Evolutionary conservation across 2,113 vertebrate genomes (phyloP).

Genomic region (Hemichromis elongatus): DNA sequence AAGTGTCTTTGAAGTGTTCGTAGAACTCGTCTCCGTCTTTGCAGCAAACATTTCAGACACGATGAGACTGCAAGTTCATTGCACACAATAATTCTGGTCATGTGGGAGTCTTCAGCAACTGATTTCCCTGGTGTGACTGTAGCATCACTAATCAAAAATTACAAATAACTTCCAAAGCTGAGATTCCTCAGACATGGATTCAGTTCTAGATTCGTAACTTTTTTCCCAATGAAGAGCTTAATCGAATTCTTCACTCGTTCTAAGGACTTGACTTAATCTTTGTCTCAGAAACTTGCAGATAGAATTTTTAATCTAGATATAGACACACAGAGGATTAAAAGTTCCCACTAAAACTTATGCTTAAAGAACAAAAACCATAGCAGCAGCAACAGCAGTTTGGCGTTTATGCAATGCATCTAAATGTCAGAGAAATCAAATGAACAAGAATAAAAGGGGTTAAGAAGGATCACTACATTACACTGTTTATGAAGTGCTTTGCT

Average conservation of each 20-base stretch:
- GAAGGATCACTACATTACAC: not conserved
- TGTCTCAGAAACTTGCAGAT: not conserved
- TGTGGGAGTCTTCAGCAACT: not conserved
- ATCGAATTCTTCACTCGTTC: not conserved
- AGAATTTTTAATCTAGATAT: not conserved
- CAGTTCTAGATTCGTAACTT: not conserved
- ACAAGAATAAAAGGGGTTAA: not conserved
- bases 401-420: not conserved
- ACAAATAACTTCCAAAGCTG: not conserved
- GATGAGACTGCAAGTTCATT: not conserved
- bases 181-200: not conserved
- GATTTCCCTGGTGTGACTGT: not conserved
- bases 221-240: not conserved
- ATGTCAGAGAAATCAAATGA: not conserved
- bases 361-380: not conserved
- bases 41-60: not conserved
- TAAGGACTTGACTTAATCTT: not conserved
- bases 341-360: not conserved
- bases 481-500: not conserved
- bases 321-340: not conserved
- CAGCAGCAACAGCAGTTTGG: not conserved
- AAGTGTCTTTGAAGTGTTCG: not conserved
- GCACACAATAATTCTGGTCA: not conserved
- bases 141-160: not conserved
- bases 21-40: not conserved